Conservation (phyloP, 2,888 invertebrate species). For the Polyommatus icarus region DNA sequence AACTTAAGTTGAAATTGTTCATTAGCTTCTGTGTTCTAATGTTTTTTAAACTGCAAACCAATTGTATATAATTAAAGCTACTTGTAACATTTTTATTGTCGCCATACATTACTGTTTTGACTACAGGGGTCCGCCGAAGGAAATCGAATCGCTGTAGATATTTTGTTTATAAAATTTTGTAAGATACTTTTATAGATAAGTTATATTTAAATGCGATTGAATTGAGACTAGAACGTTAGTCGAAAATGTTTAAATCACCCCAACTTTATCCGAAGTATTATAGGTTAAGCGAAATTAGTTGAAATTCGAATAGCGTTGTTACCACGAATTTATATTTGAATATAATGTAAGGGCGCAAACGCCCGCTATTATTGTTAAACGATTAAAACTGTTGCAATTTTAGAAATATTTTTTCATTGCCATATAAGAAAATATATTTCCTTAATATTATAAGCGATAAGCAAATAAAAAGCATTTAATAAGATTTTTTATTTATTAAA, state of each 20-base stretch:
- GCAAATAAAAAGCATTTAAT: slow-evolving; percentile 30
- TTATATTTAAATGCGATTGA: slow-evolving; percentile 31
- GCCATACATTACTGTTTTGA: neutral
- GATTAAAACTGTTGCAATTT: slow-evolving; percentile 12
- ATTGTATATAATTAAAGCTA: neutral
- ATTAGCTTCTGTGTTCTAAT: neutral
- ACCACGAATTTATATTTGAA: slow-evolving; percentile 62
- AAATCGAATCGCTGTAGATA: slow-evolving; percentile 57
- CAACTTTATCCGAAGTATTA: slow-evolving; percentile 63
- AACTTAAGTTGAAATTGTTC: neutral
- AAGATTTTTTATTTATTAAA: slow-evolving; percentile 63
- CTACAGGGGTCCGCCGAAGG: slow-evolving; percentile 47
- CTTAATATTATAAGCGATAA: slow-evolving; percentile 22
- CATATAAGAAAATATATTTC: slow-evolving; percentile 30
- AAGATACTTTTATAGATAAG: slow-evolving; percentile 53
- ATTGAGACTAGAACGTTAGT: slow-evolving; percentile 30
- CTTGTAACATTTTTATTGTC: slow-evolving; percentile 1
- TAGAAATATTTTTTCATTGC: slow-evolving; percentile 30
- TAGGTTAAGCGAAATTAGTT: slow-evolving; percentile 55
- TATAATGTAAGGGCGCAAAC: neutral
- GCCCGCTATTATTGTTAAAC: slow-evolving; percentile 4
- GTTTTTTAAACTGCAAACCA: neutral
- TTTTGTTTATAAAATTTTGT: slow-evolving; percentile 58
- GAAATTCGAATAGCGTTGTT: slow-evolving; percentile 59
- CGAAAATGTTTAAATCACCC: slow-evolving; percentile 42